phyloP scores from a whole-genome alignment of 2,113 vertebrate species.

The Hippocampus mohnikei region DNA sequence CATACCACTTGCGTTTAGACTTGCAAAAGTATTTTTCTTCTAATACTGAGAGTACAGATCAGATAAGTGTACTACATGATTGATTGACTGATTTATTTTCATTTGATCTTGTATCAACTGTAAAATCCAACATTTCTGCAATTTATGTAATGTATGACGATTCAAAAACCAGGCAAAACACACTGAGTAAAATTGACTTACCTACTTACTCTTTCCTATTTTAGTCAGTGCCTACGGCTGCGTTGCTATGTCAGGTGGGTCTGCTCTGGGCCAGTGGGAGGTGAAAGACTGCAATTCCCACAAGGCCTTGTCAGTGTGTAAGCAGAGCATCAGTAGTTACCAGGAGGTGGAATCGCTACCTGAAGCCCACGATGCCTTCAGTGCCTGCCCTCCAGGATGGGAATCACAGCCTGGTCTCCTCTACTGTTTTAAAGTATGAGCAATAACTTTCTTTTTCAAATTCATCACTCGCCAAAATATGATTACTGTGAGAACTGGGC shows the following conservation, averaged over 20 bases:
- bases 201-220: background rate
- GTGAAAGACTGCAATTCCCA: slow-evolving; percentile 85
- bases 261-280: slow-evolving; percentile 83
- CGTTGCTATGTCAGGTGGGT: slow-evolving; percentile 78
- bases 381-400: slow-evolving; percentile 81
- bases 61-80: background rate
- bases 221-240: slow-evolving; percentile 82
- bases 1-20: background rate
- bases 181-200: background rate
- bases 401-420: slow-evolving; percentile 78
- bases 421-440: slow-evolving; percentile 84
- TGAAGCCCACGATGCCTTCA: slow-evolving; percentile 66
- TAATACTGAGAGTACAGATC: background rate
- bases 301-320: slow-evolving; percentile 86
- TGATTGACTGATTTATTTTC: background rate
- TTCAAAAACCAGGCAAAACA: too few relatives aligned
- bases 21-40: background rate
- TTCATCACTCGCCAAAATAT: background rate
- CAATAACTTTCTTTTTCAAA: background rate
- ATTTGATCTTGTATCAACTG: background rate
- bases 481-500: background rate
- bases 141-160: too few relatives aligned
- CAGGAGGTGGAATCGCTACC: slow-evolving; percentile 52
- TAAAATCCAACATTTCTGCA: background rate
- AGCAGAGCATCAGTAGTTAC: slow-evolving; percentile 71